Percentiles rank a stretch among this genome's conserved stretches.
Conservation (phyloP, 2,888 invertebrate species). For the Microctonus hyperodae region DNA sequence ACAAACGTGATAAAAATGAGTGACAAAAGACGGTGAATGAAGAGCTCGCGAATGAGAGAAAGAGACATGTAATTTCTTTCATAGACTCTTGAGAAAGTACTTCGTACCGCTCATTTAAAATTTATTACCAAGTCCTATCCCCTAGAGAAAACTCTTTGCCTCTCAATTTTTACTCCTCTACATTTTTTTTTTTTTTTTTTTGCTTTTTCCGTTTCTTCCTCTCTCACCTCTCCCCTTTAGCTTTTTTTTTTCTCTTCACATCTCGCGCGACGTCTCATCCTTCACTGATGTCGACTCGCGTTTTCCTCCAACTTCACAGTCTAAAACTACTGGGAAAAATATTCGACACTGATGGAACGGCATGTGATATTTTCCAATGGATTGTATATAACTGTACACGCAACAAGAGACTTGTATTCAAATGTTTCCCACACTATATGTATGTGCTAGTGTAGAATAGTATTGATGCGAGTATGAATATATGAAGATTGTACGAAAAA, state of each 20-base stretch:
- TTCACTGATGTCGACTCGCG: background rate
- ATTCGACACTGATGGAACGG: constrained; percentile 8
- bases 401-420: background rate
- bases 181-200: constrained; percentile 18
- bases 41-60: background rate
- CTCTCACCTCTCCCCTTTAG: constrained; percentile 26
- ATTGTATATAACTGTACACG: background rate
- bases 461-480: no score
- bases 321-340: constrained; percentile 10
- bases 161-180: constrained; percentile 17
- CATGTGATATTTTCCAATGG: constrained; percentile 16
- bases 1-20: background rate
- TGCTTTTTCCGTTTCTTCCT: constrained; percentile 22
- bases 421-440: background rate
- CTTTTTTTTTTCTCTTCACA: background rate
- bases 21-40: background rate
- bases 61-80: constrained; percentile 14
- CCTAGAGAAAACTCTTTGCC: constrained; percentile 33
- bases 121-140: constrained; percentile 30
- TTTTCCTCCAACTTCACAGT: constrained; percentile 20
- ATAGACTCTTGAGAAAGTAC: constrained; percentile 17
- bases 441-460: background rate
- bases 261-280: background rate
- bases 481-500: background rate
- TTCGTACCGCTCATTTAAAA: constrained; percentile 25